Base-by-base conservation (phyloP, 2,888 invertebrate species). In the Patella pellucida region DNA sequence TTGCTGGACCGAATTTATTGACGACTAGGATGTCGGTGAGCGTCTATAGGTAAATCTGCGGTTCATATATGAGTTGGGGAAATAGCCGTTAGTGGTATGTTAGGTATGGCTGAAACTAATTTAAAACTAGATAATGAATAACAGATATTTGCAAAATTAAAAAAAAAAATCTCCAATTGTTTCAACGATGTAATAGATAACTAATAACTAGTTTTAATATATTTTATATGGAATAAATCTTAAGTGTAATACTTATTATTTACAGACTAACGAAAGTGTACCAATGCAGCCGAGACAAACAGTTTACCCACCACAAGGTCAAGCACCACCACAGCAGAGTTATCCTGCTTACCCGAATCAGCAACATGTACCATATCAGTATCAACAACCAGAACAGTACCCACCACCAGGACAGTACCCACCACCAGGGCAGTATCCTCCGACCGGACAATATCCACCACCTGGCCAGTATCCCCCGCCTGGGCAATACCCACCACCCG, bases 381-480 rank as follows among this genome's bases (percentile, higher is more conserved):
- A 41, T 41, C 41, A 41, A 14, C 68, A 68, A 19, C 68, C 68
- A 68, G 27, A 16, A 15, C 68, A 68, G 19, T 68, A 68, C 23
- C 68, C 68, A 15, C 68, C 27, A 16, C 68, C 68, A 27, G 68
- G 68, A n/a, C 41, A 68, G 31, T 27, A 41, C n/a, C 68, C 68
- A 0, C 68, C 68, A 5, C 15, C 68, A 27, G 31, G 41, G 11
- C 68, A 27, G 27, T 68, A 68, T 68, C 68, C 27, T 15, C 68
- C 19, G 27, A 27, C 27, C 5, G 27, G 19, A 4, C 68, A 27
- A 2, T 68, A 68, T 16, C 68, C 27, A 15, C 68, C 68, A 19
- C 19, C 68, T 15, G 23, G 19, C 16, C 68, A 68, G 15, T 71
- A 71, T 4, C 71, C 71, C 12, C 52, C 71, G 9, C 19, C n/a